Conservation (phyloP, 2,113 vertebrate species). For the Eretmochelys imbricata region DNA sequence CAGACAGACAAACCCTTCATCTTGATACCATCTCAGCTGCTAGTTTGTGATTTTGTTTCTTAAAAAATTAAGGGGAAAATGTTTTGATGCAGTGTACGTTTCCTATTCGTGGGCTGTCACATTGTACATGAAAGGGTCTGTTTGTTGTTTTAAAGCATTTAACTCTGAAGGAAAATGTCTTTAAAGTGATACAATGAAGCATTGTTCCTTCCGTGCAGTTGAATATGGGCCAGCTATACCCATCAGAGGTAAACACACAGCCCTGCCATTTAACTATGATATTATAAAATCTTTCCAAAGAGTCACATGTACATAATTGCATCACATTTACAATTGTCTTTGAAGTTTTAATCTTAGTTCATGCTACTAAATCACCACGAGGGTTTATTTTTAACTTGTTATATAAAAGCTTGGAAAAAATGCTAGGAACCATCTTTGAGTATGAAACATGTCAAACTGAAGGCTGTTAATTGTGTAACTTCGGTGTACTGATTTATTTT, state of each 20-base stretch:
- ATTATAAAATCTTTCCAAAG: slow-evolving; percentile 65
- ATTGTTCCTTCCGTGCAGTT: slow-evolving; percentile 58
- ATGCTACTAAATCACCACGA: slow-evolving; percentile 71
- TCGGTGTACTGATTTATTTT: not conserved
- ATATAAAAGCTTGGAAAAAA: slow-evolving; percentile 57
- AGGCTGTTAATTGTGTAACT: slow-evolving; percentile 48
- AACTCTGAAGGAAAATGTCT: slow-evolving; percentile 30
- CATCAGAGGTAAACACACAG: slow-evolving; percentile 60
- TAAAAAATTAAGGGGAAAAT: slow-evolving; percentile 36
- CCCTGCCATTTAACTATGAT: slow-evolving; percentile 72
- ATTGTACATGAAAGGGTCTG: slow-evolving; percentile 7
- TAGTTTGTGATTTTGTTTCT: slow-evolving; percentile 55
- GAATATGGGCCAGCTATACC: slow-evolving; percentile 58
- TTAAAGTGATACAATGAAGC: slow-evolving; percentile 30
- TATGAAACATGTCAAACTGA: slow-evolving; percentile 60
- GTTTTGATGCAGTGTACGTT: slow-evolving; percentile 15
- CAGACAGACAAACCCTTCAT: slow-evolving; percentile 44
- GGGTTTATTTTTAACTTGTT: slow-evolving; percentile 78
- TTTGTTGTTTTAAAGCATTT: slow-evolving; percentile 40
- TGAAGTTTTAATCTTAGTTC: slow-evolving; percentile 78
- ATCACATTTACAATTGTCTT: slow-evolving; percentile 66
- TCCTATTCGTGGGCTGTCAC: slow-evolving; percentile 10
- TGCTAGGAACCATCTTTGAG: slow-evolving; percentile 51
- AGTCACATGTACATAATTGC: slow-evolving; percentile 55
- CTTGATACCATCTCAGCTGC: slow-evolving; percentile 10